Evolutionary conservation across 2,797 vertebrate genomes (phyloP), one percentile per base, ranked within the genome.

Genomic region (Myotis vivesi): DNA sequence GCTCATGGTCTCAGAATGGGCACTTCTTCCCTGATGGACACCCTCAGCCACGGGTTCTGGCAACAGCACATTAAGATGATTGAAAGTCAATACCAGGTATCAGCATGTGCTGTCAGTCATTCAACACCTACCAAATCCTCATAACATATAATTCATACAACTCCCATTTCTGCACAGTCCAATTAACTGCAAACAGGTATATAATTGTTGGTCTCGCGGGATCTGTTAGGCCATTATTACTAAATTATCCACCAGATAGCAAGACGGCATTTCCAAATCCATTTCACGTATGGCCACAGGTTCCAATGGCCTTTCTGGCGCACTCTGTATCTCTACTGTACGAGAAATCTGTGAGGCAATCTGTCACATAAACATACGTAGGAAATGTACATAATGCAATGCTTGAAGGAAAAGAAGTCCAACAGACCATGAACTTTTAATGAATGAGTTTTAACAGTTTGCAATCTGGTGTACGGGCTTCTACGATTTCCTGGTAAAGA

Each of bases 181-280:
- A 82, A 81, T 97, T 97, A 97, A 94, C 89, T 91, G 92, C 97
- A 97, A 93, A 95, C 12, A 96, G 94, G 97, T 95, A 94, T 92
- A 1, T 96, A 96, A 97, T 92, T 95, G 86, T 83, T 95, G 81
- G 66, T 97, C 92, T 97, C 96, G 82, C 92, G 92, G 95, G 84
- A 96, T 97, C 95, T 89, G 73, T 94, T 85, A 82, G 55, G 81
- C 95, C 96, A 92, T 98, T 97, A 89, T 97, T 98, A 98, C 96
- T 97, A 96, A 97, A 97, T 98, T 97, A 98, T 95, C 97, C 96
- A 93, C 97, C 96, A 97, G 97, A 98, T 97, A 97, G 97, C 95
- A 97, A 25, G 96, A 95, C 95, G 95, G 95, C 94, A 96, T 98
- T 98, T 98, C 96, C 97, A 97, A 97, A 98, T 85, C 81, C 89